phyloP scores from a whole-genome alignment of 2,113 vertebrate species.

The Bubalus kerabau region DNA sequence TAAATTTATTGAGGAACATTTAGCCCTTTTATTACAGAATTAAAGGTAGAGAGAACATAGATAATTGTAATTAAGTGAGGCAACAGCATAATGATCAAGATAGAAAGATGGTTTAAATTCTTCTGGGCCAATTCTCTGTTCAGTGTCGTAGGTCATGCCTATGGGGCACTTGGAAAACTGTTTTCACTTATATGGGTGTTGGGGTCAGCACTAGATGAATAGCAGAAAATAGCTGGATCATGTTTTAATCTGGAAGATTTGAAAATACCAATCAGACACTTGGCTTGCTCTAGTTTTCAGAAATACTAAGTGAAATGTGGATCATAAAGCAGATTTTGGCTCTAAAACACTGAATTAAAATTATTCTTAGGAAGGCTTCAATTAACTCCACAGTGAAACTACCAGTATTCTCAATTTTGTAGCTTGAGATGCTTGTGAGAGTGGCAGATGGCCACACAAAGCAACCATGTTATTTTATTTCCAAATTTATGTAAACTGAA shows the following conservation, averaged over 20 bases:
- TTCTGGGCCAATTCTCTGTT: not conserved
- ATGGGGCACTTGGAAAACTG: not conserved
- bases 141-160: not conserved
- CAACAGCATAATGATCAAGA: not conserved
- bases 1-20: not conserved
- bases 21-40: conserved; percentile 8
- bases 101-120: not conserved
- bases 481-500: conserved; percentile 79
- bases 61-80: not conserved
- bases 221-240: conserved; percentile 50
- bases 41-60: not conserved
- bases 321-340: conserved; percentile 79
- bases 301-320: conserved; percentile 65
- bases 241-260: conserved; percentile 67
- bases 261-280: conserved; percentile 66
- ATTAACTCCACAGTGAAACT: conserved; percentile 77
- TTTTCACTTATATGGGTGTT: not conserved
- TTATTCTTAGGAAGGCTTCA: conserved; percentile 82
- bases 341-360: conserved; percentile 79
- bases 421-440: conserved; percentile 77
- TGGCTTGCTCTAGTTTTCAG: conserved; percentile 67
- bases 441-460: conserved; percentile 81
- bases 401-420: conserved; percentile 78
- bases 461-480: conserved; percentile 79
- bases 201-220: conserved; percentile 22